Conservation (phyloP, 2,113 vertebrate genomes). For the Xenopus tropicalis region DNA sequence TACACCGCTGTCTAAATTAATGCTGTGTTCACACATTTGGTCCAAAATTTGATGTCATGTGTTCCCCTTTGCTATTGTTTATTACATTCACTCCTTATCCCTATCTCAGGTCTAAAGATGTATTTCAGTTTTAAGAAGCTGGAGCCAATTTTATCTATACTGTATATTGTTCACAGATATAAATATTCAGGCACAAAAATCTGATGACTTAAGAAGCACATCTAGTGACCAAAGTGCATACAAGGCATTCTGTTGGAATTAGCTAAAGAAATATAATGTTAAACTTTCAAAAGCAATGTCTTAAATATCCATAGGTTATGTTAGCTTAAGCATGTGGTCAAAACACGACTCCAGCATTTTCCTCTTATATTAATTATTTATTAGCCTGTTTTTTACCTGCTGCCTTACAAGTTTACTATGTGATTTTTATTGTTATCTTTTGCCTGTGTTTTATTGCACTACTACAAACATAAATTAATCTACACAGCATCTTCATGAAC, state of each 20-base stretch:
- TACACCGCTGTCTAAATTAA: too few species aligned
- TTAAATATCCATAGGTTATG: neutral
- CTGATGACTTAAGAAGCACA: neutral
- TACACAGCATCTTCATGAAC: neutral
- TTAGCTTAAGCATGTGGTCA: neutral
- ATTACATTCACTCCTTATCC: neutral
- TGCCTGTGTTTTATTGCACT: conserved; percentile 15
- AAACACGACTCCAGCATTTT: too few species aligned
- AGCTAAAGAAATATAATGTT: neutral
- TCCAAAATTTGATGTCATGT: too few species aligned
- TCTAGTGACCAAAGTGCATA: neutral
- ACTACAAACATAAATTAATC: conserved; percentile 1
- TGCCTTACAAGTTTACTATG: too few species aligned
- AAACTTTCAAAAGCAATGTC: neutral
- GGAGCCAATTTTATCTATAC: neutral
- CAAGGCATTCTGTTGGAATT: neutral
- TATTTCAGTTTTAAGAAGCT: neutral
- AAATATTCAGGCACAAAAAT: too few species aligned
- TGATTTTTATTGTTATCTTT: neutral
- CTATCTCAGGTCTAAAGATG: neutral
- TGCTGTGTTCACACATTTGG: too few species aligned
- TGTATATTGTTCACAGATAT: neutral
- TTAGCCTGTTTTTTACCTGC: too few species aligned
- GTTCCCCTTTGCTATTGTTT: too few species aligned
- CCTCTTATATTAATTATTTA: too few species aligned